Percentiles rank a stretch among this genome's conserved stretches.
phyloP scores from a whole-genome alignment of 92 coral and sea anemone species.

The Diadumene lineata region DNA sequence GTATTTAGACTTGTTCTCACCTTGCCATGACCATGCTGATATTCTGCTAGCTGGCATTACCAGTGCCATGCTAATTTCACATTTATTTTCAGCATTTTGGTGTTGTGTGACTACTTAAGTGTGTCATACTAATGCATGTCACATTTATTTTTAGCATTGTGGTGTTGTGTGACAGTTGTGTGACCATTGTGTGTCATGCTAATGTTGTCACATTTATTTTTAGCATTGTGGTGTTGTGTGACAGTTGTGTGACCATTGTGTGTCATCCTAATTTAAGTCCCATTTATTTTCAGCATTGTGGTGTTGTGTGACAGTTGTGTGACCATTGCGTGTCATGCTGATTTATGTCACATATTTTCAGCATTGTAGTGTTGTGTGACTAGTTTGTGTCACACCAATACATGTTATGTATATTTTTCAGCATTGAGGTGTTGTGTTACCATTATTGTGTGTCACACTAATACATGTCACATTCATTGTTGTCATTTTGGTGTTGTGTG shows the following conservation, averaged over 20 bases:
- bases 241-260: neutral
- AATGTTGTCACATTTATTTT: neutral
- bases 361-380: neutral
- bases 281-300: slow-evolving; percentile 53
- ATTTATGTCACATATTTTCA: neutral
- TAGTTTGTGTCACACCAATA: neutral
- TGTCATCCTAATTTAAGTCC: neutral
- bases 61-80: no score
- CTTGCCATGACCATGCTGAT: neutral
- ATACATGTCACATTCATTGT: neutral
- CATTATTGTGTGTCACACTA: neutral
- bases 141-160: neutral
- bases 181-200: neutral
- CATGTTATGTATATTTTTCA: neutral
- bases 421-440: neutral
- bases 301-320: slow-evolving; percentile 83
- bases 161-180: neutral
- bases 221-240: neutral
- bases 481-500: neutral
- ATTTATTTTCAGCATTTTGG: neutral
- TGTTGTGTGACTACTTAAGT: neutral
- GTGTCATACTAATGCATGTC: neutral
- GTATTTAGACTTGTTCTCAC: slow-evolving; percentile 19
- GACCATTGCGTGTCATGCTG: slow-evolving; percentile 20
- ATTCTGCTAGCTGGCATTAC: no score